Evolutionary conservation across 2,888 invertebrate species (phyloP).

Genomic region (Acleris cristana): DNA sequence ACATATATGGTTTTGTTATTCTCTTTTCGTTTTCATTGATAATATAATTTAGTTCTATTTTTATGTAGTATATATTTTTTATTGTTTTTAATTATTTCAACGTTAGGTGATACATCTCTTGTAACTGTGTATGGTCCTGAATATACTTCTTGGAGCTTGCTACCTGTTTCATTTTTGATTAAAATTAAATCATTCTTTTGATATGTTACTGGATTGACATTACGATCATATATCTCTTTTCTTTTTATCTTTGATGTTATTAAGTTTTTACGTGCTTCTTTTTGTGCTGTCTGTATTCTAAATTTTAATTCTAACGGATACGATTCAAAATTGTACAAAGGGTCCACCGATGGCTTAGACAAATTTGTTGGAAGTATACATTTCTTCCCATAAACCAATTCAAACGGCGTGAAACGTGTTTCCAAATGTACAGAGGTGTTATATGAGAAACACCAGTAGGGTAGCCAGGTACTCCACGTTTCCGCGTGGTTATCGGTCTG

Average conservation of each 20-base stretch:
- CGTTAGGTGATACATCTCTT: slow-evolving; percentile 36
- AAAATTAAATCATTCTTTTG: slow-evolving; percentile 32
- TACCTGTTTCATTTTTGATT: slow-evolving; percentile 34
- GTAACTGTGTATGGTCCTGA: slow-evolving; percentile 35
- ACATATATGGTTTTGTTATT: slow-evolving; percentile 1
- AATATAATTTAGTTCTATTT: slow-evolving; percentile 2
- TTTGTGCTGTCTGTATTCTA: slow-evolving; percentile 27
- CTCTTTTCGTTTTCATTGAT: background rate
- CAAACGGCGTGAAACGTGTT: slow-evolving; percentile 39
- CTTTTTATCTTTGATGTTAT: slow-evolving; percentile 29
- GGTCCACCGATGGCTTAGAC: slow-evolving; percentile 6
- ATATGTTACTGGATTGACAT: slow-evolving; percentile 31
- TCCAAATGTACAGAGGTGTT: slow-evolving; percentile 40
- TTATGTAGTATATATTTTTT: slow-evolving; percentile 1
- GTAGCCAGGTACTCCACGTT: slow-evolving; percentile 39
- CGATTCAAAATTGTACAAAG: slow-evolving; percentile 27
- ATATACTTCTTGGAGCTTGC: slow-evolving; percentile 35
- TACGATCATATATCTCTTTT: slow-evolving; percentile 32
- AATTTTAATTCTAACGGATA: slow-evolving; percentile 27
- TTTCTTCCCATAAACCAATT: slow-evolving; percentile 40
- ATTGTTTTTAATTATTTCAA: slow-evolving; percentile 18
- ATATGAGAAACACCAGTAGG: slow-evolving; percentile 40
- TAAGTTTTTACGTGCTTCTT: slow-evolving; percentile 30
- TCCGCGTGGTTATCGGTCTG: slow-evolving; percentile 20
- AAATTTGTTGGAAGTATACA: slow-evolving; percentile 21